These are phyloP conservation scores for Heliangelus exortis DNA, from an alignment of 2,797 vertebrate species.

Conservation along the genomic window DNA sequence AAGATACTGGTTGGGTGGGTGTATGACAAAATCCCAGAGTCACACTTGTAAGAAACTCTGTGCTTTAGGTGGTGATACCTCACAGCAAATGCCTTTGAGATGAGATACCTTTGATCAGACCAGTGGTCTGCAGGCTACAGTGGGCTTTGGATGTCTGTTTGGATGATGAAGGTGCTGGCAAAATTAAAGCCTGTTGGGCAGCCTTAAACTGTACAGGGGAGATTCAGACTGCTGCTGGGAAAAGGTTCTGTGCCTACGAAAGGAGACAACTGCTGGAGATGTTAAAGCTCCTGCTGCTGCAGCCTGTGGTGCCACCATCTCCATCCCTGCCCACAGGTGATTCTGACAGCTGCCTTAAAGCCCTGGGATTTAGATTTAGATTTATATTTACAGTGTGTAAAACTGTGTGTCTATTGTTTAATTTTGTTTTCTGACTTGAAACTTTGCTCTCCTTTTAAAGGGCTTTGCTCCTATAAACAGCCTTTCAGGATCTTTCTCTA, in stretches of 20 bases:
- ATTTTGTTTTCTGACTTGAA: neutral
- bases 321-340: neutral
- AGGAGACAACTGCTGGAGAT: neutral
- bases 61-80: neutral
- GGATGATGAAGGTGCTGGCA: neutral
- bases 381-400: neutral
- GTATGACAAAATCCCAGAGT: neutral
- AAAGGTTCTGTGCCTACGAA: neutral
- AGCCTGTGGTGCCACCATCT: neutral
- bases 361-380: neutral
- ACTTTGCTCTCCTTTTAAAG: neutral
- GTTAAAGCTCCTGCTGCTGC: neutral
- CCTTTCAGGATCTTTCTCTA: neutral
- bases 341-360: neutral
- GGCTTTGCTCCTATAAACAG: neutral
- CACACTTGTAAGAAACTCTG: neutral
- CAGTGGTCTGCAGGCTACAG: neutral
- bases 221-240: neutral
- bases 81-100: neutral
- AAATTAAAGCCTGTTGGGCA: neutral
- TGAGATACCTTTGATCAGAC: neutral
- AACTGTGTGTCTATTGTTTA: neutral
- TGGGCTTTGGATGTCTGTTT: neutral
- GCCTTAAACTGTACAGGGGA: neutral
- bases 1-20: neutral